phyloP scores from a whole-genome alignment of 2,797 vertebrate genomes.

The Myiotriccus ornatus region DNA sequence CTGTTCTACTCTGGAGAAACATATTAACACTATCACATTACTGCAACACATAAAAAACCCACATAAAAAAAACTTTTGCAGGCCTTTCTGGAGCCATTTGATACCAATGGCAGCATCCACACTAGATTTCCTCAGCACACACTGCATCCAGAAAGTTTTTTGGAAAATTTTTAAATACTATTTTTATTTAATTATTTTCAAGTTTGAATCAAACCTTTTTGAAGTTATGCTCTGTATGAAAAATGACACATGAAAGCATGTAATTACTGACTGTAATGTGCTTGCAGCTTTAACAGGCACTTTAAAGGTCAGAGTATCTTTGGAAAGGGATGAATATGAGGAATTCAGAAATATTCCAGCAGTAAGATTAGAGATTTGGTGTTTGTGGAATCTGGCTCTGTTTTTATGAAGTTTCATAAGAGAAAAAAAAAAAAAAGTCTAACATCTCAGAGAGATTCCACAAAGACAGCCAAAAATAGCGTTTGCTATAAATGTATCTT shows the following conservation, averaged over 20 bases:
- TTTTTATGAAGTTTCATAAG: neutral
- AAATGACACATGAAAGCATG: accelerated
- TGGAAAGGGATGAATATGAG: neutral
- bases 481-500: neutral
- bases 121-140: neutral
- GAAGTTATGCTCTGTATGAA: neutral
- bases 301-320: neutral
- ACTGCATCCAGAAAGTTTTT: neutral
- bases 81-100: neutral
- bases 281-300: neutral
- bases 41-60: neutral
- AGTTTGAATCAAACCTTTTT: neutral
- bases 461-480: neutral
- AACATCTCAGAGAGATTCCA: neutral
- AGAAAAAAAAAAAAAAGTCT: too few relatives aligned
- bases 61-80: neutral
- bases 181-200: neutral
- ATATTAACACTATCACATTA: neutral
- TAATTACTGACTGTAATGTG: neutral
- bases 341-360: neutral
- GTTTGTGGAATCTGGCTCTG: neutral
- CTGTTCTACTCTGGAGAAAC: neutral
- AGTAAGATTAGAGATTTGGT: neutral
- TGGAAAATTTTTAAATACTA: neutral
- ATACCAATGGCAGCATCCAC: neutral